Conservation (phyloP, 2,797 vertebrate genomes). For the Gorsachius magnificus region DNA sequence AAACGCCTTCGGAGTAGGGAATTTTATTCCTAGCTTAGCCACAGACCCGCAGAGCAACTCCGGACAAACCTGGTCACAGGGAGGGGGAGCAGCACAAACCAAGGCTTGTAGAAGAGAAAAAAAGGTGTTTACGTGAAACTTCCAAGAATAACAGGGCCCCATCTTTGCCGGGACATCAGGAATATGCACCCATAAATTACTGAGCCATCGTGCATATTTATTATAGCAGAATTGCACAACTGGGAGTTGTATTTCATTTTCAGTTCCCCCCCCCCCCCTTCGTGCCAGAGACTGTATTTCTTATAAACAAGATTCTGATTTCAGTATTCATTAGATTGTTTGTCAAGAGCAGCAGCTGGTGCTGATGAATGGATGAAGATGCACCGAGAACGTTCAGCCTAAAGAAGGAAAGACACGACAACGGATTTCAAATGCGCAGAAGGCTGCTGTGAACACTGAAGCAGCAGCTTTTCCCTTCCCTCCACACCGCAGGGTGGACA, state of each 20-base stretch:
- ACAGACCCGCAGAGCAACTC: background rate
- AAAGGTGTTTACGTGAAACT: background rate
- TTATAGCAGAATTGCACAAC: background rate
- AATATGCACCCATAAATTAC: background rate
- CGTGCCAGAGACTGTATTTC: background rate
- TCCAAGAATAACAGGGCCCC: background rate
- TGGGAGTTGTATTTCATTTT: background rate
- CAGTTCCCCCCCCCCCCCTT: background rate
- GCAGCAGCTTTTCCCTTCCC: background rate
- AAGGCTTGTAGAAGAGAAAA: background rate
- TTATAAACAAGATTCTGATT: slow-evolving; percentile 4
- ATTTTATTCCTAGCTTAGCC: background rate
- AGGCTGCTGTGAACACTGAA: background rate
- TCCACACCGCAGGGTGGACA: background rate
- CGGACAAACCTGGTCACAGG: background rate
- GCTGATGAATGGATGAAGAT: slow-evolving; percentile 19
- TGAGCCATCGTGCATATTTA: background rate
- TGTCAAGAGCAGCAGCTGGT: slow-evolving; percentile 32
- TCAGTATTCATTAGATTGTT: slow-evolving; percentile 29
- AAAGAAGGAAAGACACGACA: background rate
- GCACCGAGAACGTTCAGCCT: background rate
- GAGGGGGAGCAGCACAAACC: rapidly evolving
- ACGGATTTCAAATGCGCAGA: background rate
- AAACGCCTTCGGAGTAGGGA: background rate
- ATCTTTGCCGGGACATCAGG: background rate